These are phyloP conservation scores for Entomyzon cyanotis DNA, from an alignment of 2,113 vertebrate genomes.

Conservation along the genomic window DNA sequence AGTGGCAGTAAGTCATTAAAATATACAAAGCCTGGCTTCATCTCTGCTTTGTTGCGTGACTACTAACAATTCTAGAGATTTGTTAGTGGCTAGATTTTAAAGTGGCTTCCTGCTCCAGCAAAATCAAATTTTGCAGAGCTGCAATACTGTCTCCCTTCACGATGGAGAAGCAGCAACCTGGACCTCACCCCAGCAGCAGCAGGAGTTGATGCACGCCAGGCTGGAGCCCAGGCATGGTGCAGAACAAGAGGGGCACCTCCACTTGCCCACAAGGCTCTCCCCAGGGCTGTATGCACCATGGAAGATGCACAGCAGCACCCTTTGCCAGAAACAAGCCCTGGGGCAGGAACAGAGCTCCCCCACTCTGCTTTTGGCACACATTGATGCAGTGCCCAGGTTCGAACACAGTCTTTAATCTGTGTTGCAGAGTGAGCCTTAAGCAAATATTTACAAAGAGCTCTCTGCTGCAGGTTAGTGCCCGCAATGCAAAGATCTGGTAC, in stretches of 20 bases:
- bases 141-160: neutral
- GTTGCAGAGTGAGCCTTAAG: neutral
- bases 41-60: neutral
- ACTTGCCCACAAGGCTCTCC: neutral
- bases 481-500: neutral
- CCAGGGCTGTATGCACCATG: neutral
- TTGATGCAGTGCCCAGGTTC: neutral
- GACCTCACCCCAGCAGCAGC: neutral
- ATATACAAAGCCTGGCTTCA: neutral
- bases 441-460: neutral
- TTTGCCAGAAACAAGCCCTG: neutral
- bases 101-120: neutral
- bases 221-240: fast-evolving
- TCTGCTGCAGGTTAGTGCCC: neutral
- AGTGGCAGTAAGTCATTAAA: neutral
- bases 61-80: neutral
- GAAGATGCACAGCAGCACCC: neutral
- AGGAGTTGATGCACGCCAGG: fast-evolving
- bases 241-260: neutral
- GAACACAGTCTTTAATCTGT: neutral
- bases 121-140: neutral
- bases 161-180: neutral
- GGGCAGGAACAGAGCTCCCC: neutral
- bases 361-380: fast-evolving
- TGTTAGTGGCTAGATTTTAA: neutral